A percentile compares a stretch with the other conserved stretches of the same genome.
These are phyloP conservation scores for Crambe crambe DNA, from an alignment of 37 sponge, comb jelly and placozoan genomes.

Conservation along the genomic window DNA sequence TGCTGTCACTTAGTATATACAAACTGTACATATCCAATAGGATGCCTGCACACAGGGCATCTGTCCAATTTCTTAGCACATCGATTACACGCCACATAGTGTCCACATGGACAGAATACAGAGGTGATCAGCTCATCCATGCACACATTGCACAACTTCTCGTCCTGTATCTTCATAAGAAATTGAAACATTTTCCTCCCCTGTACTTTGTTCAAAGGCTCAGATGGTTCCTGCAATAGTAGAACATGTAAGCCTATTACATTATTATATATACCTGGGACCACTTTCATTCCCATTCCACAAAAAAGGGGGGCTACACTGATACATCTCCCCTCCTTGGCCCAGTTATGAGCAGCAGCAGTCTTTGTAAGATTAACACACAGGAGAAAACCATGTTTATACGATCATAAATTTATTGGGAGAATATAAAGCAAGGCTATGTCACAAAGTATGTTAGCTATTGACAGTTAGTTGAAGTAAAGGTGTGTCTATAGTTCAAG, in stretches of 20 bases:
- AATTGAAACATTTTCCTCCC: slow-evolving; percentile 54
- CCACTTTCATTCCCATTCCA: too few relatives aligned
- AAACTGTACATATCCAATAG: slow-evolving; percentile 65
- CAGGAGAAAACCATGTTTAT: too few relatives aligned
- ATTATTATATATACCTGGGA: not conserved
- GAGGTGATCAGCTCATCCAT: slow-evolving; percentile 69
- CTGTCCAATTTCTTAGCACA: slow-evolving; percentile 63
- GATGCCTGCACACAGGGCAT: slow-evolving; percentile 81
- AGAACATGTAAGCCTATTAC: not conserved
- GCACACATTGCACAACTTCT: slow-evolving; percentile 76
- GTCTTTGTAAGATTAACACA: too few relatives aligned
- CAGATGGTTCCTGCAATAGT: not conserved
- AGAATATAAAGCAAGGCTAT: too few relatives aligned
- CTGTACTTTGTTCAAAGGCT: slow-evolving; percentile 27
- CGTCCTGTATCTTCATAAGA: slow-evolving; percentile 74
- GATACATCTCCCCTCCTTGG: too few relatives aligned
- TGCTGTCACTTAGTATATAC: slow-evolving; percentile 56
- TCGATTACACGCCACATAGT: slow-evolving; percentile 66
- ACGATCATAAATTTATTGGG: too few relatives aligned
- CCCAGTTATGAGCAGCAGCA: too few relatives aligned
- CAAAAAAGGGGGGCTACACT: too few relatives aligned
- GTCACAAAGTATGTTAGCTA: too few relatives aligned
- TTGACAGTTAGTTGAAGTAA: too few relatives aligned
- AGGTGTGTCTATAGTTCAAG: too few relatives aligned
- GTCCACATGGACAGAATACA: slow-evolving; percentile 93